A percentile compares a stretch with the other conserved stretches of the same genome.
phyloP scores from a whole-genome alignment of 2,113 vertebrate species.

The Aphyosemion australe region DNA sequence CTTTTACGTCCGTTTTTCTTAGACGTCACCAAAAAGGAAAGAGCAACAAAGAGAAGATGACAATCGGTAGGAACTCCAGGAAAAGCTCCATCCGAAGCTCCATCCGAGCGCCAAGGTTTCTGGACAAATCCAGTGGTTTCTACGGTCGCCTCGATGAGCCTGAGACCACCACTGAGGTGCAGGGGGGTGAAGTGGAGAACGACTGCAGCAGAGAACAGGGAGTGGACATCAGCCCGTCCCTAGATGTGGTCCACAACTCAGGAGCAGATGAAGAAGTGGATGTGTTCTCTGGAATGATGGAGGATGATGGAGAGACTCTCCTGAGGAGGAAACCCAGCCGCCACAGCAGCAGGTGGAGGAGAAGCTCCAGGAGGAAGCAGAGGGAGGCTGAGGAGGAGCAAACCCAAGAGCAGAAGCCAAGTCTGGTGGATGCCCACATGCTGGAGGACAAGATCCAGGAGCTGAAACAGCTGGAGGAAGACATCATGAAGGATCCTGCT shows the following conservation, averaged over 20 bases:
- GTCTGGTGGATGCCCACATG: not conserved
- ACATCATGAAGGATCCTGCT: not conserved
- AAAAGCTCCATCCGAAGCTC: slow-evolving; percentile 66
- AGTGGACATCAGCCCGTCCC: not conserved
- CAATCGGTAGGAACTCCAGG: slow-evolving; percentile 76
- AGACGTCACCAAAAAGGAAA: slow-evolving; percentile 8
- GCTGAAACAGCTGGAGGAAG: slow-evolving; percentile 25
- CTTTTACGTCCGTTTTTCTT: not conserved
- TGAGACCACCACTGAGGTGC: slow-evolving; percentile 14
- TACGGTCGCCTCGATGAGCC: slow-evolving; percentile 79
- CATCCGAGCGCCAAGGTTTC: slow-evolving; percentile 72
- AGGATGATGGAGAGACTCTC: slow-evolving; percentile 72
- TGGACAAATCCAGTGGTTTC: slow-evolving; percentile 77
- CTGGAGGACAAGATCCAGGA: slow-evolving; percentile 29
- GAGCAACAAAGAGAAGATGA: slow-evolving; percentile 58
- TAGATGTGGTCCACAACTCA: not conserved
- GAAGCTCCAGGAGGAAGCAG: slow-evolving; percentile 70
- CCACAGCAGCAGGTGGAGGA: slow-evolving; percentile 74
- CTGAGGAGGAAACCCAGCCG: slow-evolving; percentile 68
- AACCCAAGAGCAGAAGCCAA: slow-evolving; percentile 19
- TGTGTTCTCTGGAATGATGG: slow-evolving; percentile 61
- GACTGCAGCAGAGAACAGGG: not conserved
- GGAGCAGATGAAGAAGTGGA: slow-evolving; percentile 45
- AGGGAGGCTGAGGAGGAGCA: slow-evolving; percentile 36
- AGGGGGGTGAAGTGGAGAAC: not conserved